Base-by-base conservation (phyloP, 2,888 invertebrate genomes). In the Diadegma fenestrale region DNA sequence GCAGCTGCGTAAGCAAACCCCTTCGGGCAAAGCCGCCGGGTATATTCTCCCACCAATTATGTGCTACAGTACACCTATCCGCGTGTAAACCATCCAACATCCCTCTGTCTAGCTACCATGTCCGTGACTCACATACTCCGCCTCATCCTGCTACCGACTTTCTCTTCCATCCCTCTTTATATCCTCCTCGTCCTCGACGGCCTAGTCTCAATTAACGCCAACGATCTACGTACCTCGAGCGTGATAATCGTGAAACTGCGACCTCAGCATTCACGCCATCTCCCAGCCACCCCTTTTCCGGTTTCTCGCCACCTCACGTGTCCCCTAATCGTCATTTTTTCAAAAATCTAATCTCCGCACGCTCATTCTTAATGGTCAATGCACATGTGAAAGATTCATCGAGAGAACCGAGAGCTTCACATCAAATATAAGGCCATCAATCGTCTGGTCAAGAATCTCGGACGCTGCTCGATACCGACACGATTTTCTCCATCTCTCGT, bases 191-290 rank as follows among this genome's bases (percentile, higher is more conserved):
- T 51, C 48, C 61, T 26, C 63, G 48, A 19, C 19, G 8, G 10
- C 5, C 51, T 51, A 12, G 68, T 61, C 72, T 81, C 77, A 84
- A 84, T 84, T 78, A 81, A 69, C 73, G 51, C 69, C 78, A 83
- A 87, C 83, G 87, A 87, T 83, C 80, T 84, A 85, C 78, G 75
- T 80, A 61, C 77, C 80, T 82, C 77, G 73, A 82, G 80, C 77
- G 80, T 79, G 86, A 87, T 85, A 86, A 87, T 87, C 82, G 87
- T 73, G 78, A 82, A 84, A 84, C 80, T 75, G 84, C 84, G 68
- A 71, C 63, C 73, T 75, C 78, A 73, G 72, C 72, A 41, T 77
- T 30, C 37, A 19, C 54, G 64, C 75, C 68, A 45, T 73, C 58
- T 51, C 26, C 12, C 19, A 2, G 1, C 37, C 10, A 0, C 7